Percentiles rank a stretch among this genome's conserved stretches.
phyloP scores from a whole-genome alignment of 2,888 invertebrate genomes.

The Mactromeris polynyma region DNA sequence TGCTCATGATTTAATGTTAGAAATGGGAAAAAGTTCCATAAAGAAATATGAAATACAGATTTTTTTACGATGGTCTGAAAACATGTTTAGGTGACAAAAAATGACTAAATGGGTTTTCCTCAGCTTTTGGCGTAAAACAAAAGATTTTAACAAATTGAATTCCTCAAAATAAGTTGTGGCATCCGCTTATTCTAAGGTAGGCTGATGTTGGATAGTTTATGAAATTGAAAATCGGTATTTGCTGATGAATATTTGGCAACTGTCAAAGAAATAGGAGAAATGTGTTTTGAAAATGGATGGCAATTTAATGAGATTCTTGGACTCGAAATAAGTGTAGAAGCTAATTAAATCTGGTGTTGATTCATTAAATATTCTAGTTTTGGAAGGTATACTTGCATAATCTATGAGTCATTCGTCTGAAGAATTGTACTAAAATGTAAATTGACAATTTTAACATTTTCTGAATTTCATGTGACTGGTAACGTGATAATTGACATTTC shows the following conservation, averaged over 20 bases:
- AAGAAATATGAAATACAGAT: background rate
- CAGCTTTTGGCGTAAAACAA: background rate
- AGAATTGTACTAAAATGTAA: background rate
- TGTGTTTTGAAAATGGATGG: constrained; percentile 15
- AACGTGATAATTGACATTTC: background rate
- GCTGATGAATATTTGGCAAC: constrained; percentile 15
- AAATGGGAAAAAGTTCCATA: too few species aligned
- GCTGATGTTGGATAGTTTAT: background rate
- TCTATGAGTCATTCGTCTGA: background rate
- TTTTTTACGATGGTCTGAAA: background rate
- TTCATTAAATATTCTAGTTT: background rate
- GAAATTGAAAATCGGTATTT: constrained; percentile 18
- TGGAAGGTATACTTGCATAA: background rate
- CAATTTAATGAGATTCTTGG: constrained; percentile 12
- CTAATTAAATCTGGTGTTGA: background rate
- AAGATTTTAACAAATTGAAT: background rate
- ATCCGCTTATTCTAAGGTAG: background rate
- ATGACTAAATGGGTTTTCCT: background rate
- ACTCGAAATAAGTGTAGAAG: background rate
- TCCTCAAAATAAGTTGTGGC: background rate
- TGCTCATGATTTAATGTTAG: too few species aligned
- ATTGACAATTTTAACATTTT: background rate
- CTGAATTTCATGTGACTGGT: background rate
- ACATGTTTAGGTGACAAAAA: background rate
- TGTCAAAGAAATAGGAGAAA: constrained; percentile 9